Conservation (phyloP, 2,888 invertebrate genomes). For the Patella pellucida region DNA sequence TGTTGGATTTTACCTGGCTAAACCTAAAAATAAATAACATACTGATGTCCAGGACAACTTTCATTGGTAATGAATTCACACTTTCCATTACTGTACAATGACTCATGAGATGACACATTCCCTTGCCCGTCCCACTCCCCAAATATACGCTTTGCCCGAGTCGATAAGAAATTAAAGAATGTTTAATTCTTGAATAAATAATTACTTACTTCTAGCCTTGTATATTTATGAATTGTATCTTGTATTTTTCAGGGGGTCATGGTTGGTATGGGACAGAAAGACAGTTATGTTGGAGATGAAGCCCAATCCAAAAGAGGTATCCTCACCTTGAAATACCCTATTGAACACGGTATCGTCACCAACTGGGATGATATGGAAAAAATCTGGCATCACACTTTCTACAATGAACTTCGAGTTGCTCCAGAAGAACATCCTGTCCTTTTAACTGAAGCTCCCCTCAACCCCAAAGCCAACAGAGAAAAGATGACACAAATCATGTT, state of each 20-base stretch:
- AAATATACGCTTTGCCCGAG: too few species aligned
- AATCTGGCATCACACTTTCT: slow-evolving; percentile 70
- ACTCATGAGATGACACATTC: too few species aligned
- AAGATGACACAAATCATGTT: slow-evolving; percentile 81
- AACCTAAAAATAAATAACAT: too few species aligned
- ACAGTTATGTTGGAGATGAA: slow-evolving; percentile 65
- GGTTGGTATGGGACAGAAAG: slow-evolving; percentile 63
- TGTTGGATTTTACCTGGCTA: too few species aligned
- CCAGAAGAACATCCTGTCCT: slow-evolving; percentile 87
- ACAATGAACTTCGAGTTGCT: slow-evolving; percentile 71
- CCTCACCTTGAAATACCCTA: slow-evolving; percentile 66
- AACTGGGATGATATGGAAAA: slow-evolving; percentile 70
- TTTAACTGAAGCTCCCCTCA: slow-evolving; percentile 88
- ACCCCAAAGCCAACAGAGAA: slow-evolving; percentile 88
- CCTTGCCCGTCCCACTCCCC: too few species aligned
- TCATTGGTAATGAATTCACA: too few species aligned
- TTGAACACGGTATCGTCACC: slow-evolving; percentile 67
- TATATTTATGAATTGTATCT: not conserved
- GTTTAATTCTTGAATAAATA: too few species aligned
- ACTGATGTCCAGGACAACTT: too few species aligned
- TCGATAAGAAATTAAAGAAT: too few species aligned
- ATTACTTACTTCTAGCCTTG: too few species aligned
- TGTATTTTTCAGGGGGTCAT: slow-evolving; percentile 45
- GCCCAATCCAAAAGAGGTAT: slow-evolving; percentile 66
- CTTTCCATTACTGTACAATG: too few species aligned